Base-by-base conservation (phyloP, 2,113 vertebrate species). In the Pseudorasbora parva region DNA sequence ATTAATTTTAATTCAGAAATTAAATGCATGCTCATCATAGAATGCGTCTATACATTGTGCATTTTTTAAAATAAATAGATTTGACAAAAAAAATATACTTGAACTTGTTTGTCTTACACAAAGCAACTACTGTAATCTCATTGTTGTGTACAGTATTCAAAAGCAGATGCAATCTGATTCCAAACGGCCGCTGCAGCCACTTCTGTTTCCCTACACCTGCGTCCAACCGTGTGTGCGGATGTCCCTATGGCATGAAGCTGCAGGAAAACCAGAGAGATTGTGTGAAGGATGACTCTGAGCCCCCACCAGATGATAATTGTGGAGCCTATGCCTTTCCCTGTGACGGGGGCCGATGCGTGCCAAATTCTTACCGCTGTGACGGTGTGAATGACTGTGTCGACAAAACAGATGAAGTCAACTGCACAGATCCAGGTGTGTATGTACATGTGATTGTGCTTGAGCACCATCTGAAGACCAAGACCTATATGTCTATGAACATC, bases 161-260 rank as follows among this genome's bases (percentile, higher is more conserved):
- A 91, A 97, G 93, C 72, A 95, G 94, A 81, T 81, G 86, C 92
- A 89, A 71, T 90, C 95, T 30, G 96, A 97, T 69, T 88, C 95
- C 96, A 3, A 99, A 99, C 14, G 98, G 98, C 56, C 97, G 98
- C 92, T 99, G 98, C 90, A 99, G 97, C 89, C 98, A 99, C 89
- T 99, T 99, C 90, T 99, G 98, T 88, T 99, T 98, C 89, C 98
- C 98, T 3, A 96, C 95, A 14, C 98, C 98, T 0, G 95, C 96
- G 88, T 96, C 94, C 47, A 96, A 95, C 91, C 95, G 97, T 66
- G 94, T 99, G 60, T 99, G 98, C 84, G 97, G 97, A 27, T 99
- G 98, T 85, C 98, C 98, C 1, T 97, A 97, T 45, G 97, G 98
- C 81, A 98, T 97, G 98, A 98, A 93, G 86, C 91, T 98, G 88